Base-by-base conservation (phyloP, 2,113 vertebrate species). In the Tetraodon nigroviridis region DNA sequence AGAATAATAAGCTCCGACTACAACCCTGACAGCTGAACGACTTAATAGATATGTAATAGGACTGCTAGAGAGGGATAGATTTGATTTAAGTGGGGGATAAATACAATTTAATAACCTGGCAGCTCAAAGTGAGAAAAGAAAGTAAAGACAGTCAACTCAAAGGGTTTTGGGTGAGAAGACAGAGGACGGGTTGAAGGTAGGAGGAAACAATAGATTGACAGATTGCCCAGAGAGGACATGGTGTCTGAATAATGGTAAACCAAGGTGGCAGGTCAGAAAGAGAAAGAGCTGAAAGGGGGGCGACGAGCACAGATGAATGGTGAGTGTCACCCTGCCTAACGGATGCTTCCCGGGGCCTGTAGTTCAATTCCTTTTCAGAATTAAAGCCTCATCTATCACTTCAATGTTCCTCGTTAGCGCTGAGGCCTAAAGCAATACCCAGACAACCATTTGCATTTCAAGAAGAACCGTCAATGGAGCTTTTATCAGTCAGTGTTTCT, bases 351-450 rank as follows among this genome's bases (percentile, higher is more conserved):
- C 83, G 64, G 65, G 65, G 70, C 74, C 72, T 80, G 74, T 80
- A 78, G 78, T 85, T 85, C 81, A 83, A 81, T 85, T 85, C 78
- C 73, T 78, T 67, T 65, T 78, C 76, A 80, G 75, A 87, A 83
- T 85, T 81, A 84, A 81, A 81, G 71, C 63, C 24, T 61, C 73
- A 84, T 87, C 69, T 64, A 85, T 87, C 81, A 85, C 69, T 59
- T 51, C 63, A 6, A 19, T 54, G 67, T 62, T 81, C 69, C 79
- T 83, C 74, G 75, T 87, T 87, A 87, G 72, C 81, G 56, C 69
- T 3, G 69, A 68, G 67, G 64, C 65, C 27, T 65, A 11, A 55
- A 74, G 70, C 79, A 78, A 76, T 81, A 80, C 79, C 80, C 74
- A 78, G 55, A 67, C 69, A 65, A 64, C 71, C 81, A 80, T 86